Evolutionary conservation across 2,888 invertebrate species (phyloP).

Genomic region (Erebia ligea): DNA sequence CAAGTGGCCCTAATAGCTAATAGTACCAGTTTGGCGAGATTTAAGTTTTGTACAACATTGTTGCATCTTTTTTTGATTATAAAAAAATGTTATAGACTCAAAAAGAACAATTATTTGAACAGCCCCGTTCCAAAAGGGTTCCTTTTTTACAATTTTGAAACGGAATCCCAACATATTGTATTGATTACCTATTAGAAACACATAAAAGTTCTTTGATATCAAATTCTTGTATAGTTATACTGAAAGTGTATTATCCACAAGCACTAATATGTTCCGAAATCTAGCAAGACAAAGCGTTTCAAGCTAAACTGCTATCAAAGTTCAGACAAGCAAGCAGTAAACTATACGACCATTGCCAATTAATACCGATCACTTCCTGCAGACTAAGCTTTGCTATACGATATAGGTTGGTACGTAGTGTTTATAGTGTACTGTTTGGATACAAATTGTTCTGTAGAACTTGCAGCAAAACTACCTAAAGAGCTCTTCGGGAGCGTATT

Average conservation of each 20-base stretch:
- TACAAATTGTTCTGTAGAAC: slow-evolving; percentile 7
- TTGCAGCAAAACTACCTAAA: slow-evolving; percentile 1
- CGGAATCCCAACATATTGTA: too few relatives aligned
- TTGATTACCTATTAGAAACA: too few relatives aligned
- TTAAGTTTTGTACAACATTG: too few relatives aligned
- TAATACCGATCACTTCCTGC: slow-evolving; percentile 30
- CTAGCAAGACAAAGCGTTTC: slow-evolving; percentile 16
- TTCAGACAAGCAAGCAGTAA: slow-evolving; percentile 20
- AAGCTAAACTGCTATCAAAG: slow-evolving; percentile 18
- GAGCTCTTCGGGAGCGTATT: slow-evolving; percentile 2
- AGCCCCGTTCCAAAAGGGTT: too few relatives aligned
- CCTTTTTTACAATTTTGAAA: too few relatives aligned
- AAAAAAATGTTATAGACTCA: too few relatives aligned
- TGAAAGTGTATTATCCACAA: slow-evolving; percentile 8
- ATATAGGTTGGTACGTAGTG: neutral
- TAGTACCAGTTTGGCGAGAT: too few relatives aligned
- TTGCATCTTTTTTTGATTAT: too few relatives aligned
- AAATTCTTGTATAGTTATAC: neutral
- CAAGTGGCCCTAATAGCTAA: too few relatives aligned
- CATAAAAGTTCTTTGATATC: neutral
- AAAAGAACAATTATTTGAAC: too few relatives aligned
- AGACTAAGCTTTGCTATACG: neutral
- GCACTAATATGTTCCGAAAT: neutral
- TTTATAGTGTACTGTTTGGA: neutral
- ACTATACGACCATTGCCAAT: slow-evolving; percentile 26